Percentiles rank a stretch among this genome's conserved stretches.
phyloP scores from a whole-genome alignment of 2,113 vertebrate species.

The Campylomormyrus numenius region DNA sequence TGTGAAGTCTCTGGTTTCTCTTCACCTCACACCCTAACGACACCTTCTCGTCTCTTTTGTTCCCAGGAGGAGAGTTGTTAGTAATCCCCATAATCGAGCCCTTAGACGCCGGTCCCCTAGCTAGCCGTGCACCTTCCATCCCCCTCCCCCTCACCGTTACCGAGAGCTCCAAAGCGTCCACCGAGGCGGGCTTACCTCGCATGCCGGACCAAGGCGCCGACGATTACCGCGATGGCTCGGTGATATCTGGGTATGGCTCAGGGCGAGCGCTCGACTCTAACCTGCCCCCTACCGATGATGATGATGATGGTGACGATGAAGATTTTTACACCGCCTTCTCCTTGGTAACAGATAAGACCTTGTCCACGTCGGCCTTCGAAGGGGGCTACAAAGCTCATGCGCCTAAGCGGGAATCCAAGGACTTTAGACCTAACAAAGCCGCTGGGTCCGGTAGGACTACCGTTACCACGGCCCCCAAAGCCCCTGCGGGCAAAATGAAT shows the following conservation, averaged over 20 bases:
- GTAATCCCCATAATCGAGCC: constrained; percentile 92
- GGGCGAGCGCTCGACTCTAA: constrained; percentile 99
- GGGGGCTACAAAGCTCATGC: constrained; percentile 97
- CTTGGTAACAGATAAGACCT: constrained; percentile 99
- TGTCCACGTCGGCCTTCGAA: constrained; percentile 97
- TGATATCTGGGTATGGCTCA: constrained; percentile 99
- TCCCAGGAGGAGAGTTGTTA: constrained; percentile 99
- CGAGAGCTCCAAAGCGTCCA: constrained; percentile 99
- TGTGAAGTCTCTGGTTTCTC: background rate
- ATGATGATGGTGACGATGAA: constrained; percentile 57
- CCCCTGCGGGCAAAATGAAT: constrained; percentile 95
- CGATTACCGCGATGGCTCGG: constrained; percentile 99
- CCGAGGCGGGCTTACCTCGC: constrained; percentile 99
- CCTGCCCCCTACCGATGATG: constrained; percentile 95
- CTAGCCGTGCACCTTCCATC: constrained; percentile 94
- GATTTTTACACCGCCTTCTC: constrained; percentile 99
- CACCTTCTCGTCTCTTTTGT: constrained; percentile 60
- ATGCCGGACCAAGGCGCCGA: constrained; percentile 99
- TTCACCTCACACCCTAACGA: constrained; percentile 35
- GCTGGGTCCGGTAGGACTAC: constrained; percentile 92
- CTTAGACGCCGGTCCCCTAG: constrained; percentile 91
- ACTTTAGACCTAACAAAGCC: constrained; percentile 98
- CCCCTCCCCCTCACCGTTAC: constrained; percentile 96
- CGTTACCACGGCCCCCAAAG: constrained; percentile 90
- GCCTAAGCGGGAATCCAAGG: constrained; percentile 92